Base-by-base conservation (phyloP, 1,140 invertebrate genomes). In the Camponotus vicinus region DNA sequence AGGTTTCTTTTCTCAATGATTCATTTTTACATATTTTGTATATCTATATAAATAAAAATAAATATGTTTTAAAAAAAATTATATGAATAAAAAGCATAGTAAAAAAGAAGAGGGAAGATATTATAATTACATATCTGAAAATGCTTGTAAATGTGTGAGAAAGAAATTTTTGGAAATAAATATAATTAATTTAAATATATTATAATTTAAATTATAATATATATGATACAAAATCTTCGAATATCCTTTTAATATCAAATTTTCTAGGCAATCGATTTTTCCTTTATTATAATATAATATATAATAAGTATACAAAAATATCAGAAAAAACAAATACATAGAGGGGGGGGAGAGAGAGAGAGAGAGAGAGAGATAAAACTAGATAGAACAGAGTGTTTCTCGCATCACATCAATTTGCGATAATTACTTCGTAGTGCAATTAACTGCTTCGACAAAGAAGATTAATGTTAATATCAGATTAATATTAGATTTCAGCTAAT, bases 51-150 rank as follows among this genome's bases (percentile, higher is more conserved):
- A 76, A 27, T 61, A 5, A 15, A 32, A 42, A 32, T 34, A 37
- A 11, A 27, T 27, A 27, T 27, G 27, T 1, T 27, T 27, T 21
- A 18, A 6, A 11, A 49, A 63, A 37, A 15, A 21, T 32, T 21
- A 8, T 42, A 27, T 57, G n/a, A 34, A 18, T 27, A 61, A 4
- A 37, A 73, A 32, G 6, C 18, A 4, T 34, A 61, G 4, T 2
- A 27, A 52, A 61, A 37, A 49, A 15, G 42, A 5, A 52, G 49
- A 52, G 49, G 15, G 0, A 32, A 45, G 49, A 64, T 3, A 18
- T 78, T 66, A 55, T 55, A 34, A 79, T 79, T 79, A 69, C 37
- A 40, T 55, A 69, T 52, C 45, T 40, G 8, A 18, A 69, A 79
- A 55, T 32, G 15, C 6, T 6, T 3, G 13, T 27, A n/a, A 13